Evolutionary conservation across 1,140 invertebrate genomes (phyloP).

Genomic region (Nilaparvata lugens): DNA sequence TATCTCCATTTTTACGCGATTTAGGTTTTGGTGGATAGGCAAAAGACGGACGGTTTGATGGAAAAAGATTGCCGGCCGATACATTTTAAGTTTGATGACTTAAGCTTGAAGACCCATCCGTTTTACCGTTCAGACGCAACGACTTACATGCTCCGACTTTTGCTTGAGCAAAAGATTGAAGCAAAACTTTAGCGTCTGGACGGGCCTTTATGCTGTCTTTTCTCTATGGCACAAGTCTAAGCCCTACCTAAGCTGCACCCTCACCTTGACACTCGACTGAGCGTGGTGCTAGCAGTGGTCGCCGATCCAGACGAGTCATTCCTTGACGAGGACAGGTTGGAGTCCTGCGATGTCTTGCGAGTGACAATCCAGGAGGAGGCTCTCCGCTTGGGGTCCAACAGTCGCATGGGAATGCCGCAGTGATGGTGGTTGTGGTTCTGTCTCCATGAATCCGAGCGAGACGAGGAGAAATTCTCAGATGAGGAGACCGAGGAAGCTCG

Average conservation of each 20-base stretch:
- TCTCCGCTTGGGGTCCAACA: constrained; percentile 63
- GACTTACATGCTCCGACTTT: no score
- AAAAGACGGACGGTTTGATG: no score
- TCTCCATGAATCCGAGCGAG: constrained; percentile 71
- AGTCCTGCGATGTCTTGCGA: constrained; percentile 81
- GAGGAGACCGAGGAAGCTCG: constrained; percentile 74
- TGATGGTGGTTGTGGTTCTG: constrained; percentile 55
- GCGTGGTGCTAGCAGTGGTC: constrained; percentile 72
- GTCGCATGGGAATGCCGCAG: constrained; percentile 60
- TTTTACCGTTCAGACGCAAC: no score
- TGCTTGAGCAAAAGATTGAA: no score
- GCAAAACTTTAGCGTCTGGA: no score
- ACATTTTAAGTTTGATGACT: no score
- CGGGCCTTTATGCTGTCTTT: constrained; percentile 37
- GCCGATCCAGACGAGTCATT: constrained; percentile 82
- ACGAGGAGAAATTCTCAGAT: constrained; percentile 82
- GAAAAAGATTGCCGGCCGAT: no score
- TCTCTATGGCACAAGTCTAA: constrained; percentile 30
- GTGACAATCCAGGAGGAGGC: constrained; percentile 80
- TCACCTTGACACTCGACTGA: constrained; percentile 55
- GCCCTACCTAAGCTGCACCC: no score
- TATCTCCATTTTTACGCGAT: no score
- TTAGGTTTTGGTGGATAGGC: no score
- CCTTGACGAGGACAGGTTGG: constrained; percentile 69
- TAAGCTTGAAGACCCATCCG: no score